Evolutionary conservation across 2,888 invertebrate genomes (phyloP).

Genomic region (Candidula unifasciata): DNA sequence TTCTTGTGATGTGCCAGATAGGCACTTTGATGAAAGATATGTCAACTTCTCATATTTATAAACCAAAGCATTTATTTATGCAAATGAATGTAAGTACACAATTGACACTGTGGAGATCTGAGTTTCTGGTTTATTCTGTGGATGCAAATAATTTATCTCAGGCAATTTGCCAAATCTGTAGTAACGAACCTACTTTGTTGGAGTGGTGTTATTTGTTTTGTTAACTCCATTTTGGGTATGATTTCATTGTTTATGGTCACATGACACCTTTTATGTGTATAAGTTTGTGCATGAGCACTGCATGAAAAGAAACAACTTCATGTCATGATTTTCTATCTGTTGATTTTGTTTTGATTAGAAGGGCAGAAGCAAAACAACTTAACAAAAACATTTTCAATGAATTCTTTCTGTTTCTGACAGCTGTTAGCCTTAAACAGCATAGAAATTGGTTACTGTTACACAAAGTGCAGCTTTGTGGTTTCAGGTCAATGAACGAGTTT

Average conservation of each 20-base stretch:
- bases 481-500: too few species aligned
- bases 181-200: not conserved
- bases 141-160: constrained; percentile 39
- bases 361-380: too few species aligned
- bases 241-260: not conserved
- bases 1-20: not conserved
- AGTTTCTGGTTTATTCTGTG: constrained; percentile 7
- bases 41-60: constrained; percentile 8
- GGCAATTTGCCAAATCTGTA: constrained; percentile 28
- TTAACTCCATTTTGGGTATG: not conserved
- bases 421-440: too few species aligned
- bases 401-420: too few species aligned
- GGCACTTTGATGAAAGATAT: constrained; percentile 25
- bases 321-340: too few species aligned
- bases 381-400: too few species aligned
- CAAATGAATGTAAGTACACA: constrained; percentile 5
- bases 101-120: constrained; percentile 30
- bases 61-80: constrained; percentile 39
- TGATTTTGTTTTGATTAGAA: too few species aligned
- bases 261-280: not conserved
- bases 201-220: not conserved
- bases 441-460: too few species aligned
- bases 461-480: too few species aligned
- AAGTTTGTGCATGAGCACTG: not conserved
- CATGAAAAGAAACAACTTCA: too few species aligned